Evolutionary conservation across 2,797 vertebrate genomes (phyloP), one percentile per base, ranked within the genome.

Genomic region (Paratrypauchen microcephalus): DNA sequence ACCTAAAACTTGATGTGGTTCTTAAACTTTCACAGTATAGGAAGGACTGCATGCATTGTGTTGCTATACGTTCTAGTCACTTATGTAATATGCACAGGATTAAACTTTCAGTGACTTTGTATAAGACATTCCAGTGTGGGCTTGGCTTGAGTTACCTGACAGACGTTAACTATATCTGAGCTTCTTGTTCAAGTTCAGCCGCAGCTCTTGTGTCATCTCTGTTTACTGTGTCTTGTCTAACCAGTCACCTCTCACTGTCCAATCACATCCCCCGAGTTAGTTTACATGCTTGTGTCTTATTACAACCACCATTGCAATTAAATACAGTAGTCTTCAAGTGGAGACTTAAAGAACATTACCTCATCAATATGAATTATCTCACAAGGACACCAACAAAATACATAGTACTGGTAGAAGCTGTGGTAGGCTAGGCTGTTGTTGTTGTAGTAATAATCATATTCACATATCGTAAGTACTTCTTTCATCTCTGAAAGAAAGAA

Each of bases 151-250:
- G n/a, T 72, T 56, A 21, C 13, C 13, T 36, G 21, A n/a, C 47
- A 65, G 66, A 69, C 23, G 48, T 70, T 21, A 69, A 39, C 66
- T 50, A 24, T 50, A 39, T 7, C 19, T 73, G 18, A 26, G 56
- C 28, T 23, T 23, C 24, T 59, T 66, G 54, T 18, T 50, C 32
- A 21, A 24, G 23, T 47, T 18, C 41, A 55, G 28, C 28, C 12
- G 26, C 50, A 36, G 65, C 65, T 66, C 48, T n/a, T 32, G 65
- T 66, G 65, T 66, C 65, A 23, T 55, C 48, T 66, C 67, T 50
- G 23, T 69, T 58, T 68, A 45, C 66, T 67, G 50, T 39, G 65
- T 56, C 12, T 68, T 30, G 63, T 52, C 63, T 64, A 64, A 64
- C 61, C 62, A 45, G 61, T 63, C 61, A 50, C 62, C 23, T 52